Evolutionary conservation across 1,140 invertebrate species (phyloP).

Genomic region (Pseudomyrmex flavicornis): DNA sequence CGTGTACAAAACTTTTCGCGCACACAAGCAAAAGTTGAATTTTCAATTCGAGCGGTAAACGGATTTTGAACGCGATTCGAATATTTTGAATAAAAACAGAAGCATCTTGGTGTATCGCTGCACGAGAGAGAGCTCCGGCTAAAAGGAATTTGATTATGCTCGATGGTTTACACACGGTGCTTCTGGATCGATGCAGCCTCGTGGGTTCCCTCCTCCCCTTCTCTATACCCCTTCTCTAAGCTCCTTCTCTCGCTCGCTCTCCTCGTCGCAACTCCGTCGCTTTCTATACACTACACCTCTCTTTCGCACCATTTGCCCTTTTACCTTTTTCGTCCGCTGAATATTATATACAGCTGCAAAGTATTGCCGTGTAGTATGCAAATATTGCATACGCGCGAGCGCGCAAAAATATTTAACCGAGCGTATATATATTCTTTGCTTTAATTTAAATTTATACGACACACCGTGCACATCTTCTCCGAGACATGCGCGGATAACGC

Average conservation of each 20-base stretch:
- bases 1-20: constrained; percentile 13
- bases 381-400: constrained; percentile 27
- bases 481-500: constrained; percentile 7
- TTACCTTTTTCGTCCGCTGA: constrained; percentile 49
- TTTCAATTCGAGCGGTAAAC: constrained; percentile 24
- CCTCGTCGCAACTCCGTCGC: no score
- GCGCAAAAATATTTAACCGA: constrained; percentile 26
- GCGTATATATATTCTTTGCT: constrained; percentile 19
- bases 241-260: constrained; percentile 12
- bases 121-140: constrained; percentile 56
- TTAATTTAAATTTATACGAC: constrained; percentile 51
- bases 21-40: constrained; percentile 15
- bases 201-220: constrained; percentile 51
- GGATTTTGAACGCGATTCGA: constrained; percentile 52
- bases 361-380: constrained; percentile 54
- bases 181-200: constrained; percentile 74
- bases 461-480: background rate
- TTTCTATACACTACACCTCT: background rate
- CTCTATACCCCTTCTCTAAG: background rate
- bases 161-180: constrained; percentile 74
- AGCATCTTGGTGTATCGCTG: constrained; percentile 58
- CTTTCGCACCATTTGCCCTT: constrained; percentile 46
- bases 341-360: constrained; percentile 48
- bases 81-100: constrained; percentile 66
- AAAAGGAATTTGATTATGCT: constrained; percentile 76